These are phyloP conservation scores for Celastrina argiolus DNA, from an alignment of 2,888 invertebrate species.

Conservation along the genomic window DNA sequence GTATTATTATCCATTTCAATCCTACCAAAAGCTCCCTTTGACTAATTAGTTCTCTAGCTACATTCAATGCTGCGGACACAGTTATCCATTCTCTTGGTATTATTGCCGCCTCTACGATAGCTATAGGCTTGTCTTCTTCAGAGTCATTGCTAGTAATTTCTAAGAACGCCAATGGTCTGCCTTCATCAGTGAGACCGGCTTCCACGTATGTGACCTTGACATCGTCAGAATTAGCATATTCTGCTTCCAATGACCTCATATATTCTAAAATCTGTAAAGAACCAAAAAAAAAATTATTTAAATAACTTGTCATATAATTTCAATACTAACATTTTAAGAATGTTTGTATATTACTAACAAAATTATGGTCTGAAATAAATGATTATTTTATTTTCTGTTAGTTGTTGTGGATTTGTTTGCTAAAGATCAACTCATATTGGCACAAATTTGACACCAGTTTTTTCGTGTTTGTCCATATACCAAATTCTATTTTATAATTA, in stretches of 20 bases:
- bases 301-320: no score
- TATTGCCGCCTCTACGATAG: slow-evolving; percentile 79
- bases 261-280: slow-evolving; percentile 52
- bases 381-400: no score
- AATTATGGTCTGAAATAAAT: no score
- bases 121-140: slow-evolving; percentile 59
- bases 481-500: no score
- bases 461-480: no score
- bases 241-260: slow-evolving; percentile 40
- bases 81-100: slow-evolving; percentile 86
- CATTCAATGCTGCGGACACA: slow-evolving; percentile 80
- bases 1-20: slow-evolving; percentile 83
- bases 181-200: slow-evolving; percentile 47
- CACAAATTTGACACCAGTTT: no score
- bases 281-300: no score
- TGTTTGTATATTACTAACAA: no score
- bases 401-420: no score
- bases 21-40: slow-evolving; percentile 62
- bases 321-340: no score
- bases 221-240: slow-evolving; percentile 38
- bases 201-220: slow-evolving; percentile 44
- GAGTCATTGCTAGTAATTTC: slow-evolving; percentile 59
- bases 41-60: slow-evolving; percentile 78
- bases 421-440: no score
- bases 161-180: slow-evolving; percentile 58